Percentiles rank a stretch among this genome's conserved stretches.
Conservation (phyloP, 2,888 invertebrate species). For the Luperina testacea region DNA sequence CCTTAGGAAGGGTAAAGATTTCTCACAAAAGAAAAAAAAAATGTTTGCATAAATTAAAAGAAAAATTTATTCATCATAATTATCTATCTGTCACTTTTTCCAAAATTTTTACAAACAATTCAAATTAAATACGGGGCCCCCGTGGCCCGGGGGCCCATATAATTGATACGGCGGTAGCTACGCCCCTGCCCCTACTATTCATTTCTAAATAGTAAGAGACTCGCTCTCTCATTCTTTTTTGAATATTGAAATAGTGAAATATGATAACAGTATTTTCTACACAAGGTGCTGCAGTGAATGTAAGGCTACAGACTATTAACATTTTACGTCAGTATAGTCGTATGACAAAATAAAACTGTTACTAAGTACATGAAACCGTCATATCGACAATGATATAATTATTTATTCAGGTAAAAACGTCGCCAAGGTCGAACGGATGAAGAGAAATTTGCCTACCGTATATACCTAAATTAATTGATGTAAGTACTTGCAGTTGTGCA, state of each 20-base stretch:
- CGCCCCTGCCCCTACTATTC: too few relatives aligned
- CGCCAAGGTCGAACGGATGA: slow-evolving; percentile 10
- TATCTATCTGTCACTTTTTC: too few relatives aligned
- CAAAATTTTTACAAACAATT: too few relatives aligned
- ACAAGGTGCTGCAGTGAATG: background rate
- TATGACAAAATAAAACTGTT: background rate
- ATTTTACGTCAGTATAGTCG: background rate
- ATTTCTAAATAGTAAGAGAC: background rate
- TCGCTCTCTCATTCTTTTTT: background rate
- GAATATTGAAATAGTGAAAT: background rate
- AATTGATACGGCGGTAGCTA: too few relatives aligned
- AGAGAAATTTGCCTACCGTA: slow-evolving; percentile 40
- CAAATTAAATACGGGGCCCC: too few relatives aligned
- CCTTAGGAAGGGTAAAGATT: too few relatives aligned
- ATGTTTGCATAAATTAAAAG: too few relatives aligned
- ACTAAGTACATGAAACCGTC: background rate
- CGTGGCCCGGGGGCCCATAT: too few relatives aligned
- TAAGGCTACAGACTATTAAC: background rate
- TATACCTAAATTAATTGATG: slow-evolving; percentile 17
- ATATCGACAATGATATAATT: slow-evolving; percentile 9
- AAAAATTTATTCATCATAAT: too few relatives aligned
- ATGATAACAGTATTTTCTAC: background rate
- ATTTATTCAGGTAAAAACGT: slow-evolving; percentile 9
- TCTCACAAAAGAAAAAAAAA: too few relatives aligned
- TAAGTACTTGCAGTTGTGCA: slow-evolving; percentile 46